These are phyloP conservation scores for Hemibagrus wyckioides DNA, from an alignment of 2,113 vertebrate species.

Conservation along the genomic window DNA sequence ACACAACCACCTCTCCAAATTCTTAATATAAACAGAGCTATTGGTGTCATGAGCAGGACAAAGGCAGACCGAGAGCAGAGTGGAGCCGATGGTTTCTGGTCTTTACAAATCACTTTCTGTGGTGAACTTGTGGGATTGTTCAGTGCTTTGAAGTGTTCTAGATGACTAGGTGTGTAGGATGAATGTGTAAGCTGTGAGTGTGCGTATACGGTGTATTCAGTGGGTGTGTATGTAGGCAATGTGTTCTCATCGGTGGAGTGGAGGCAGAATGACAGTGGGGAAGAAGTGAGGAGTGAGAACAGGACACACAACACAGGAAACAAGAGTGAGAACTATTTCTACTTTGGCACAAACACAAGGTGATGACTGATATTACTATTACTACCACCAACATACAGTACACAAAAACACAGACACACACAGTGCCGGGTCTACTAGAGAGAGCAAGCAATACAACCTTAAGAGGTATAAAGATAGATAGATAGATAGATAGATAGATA, in stretches of 20 bases:
- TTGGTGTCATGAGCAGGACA: background rate
- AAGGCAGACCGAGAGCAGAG: conserved; percentile 16
- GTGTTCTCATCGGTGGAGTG: conserved; percentile 12
- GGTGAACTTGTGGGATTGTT: conserved; percentile 37
- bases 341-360: background rate
- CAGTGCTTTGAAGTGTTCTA: conserved; percentile 16
- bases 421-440: background rate
- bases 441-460: background rate
- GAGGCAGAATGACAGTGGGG: conserved; percentile 26
- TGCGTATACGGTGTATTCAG: background rate
- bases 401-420: conserved; percentile 16
- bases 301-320: background rate
- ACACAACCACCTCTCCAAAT: conserved; percentile 33
- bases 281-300: background rate
- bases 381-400: conserved; percentile 3
- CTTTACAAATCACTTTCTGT: conserved; percentile 41
- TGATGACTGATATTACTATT: background rate
- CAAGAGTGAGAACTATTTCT: background rate
- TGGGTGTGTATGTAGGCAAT: conserved; percentile 6
- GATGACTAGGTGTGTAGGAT: conserved; percentile 12
- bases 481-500: background rate
- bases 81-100: conserved; percentile 30
- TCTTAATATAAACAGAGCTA: background rate
- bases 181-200: conserved; percentile 12
- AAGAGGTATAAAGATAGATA: background rate